phyloP scores from a whole-genome alignment of 2,888 invertebrate species.

The Cosmia pyralina region DNA sequence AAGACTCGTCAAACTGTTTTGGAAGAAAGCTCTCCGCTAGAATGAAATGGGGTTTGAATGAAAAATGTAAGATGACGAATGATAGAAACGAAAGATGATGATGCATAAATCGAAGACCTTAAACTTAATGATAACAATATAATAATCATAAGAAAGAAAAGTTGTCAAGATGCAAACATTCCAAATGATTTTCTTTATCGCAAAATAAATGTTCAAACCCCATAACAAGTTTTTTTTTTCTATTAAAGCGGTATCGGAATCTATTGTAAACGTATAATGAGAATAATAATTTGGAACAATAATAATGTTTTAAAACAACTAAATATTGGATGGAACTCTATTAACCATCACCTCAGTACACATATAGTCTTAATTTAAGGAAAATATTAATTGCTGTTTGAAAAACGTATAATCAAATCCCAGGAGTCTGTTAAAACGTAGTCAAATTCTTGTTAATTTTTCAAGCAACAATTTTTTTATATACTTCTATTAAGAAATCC shows the following conservation, averaged over 20 bases:
- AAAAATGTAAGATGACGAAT: slow-evolving; percentile 78
- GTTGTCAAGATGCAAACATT: slow-evolving; percentile 91
- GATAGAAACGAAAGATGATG: slow-evolving; percentile 77
- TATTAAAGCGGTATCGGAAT: slow-evolving; percentile 79
- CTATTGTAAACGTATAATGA: slow-evolving; percentile 72
- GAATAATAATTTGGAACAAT: slow-evolving; percentile 60
- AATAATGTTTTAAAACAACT: slow-evolving; percentile 62
- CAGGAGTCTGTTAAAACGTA: not conserved
- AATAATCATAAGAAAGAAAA: slow-evolving; percentile 82
- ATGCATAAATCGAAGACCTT: slow-evolving; percentile 81
- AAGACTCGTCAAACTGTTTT: slow-evolving; percentile 63
- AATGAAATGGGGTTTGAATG: slow-evolving; percentile 90
- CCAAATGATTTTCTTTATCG: slow-evolving; percentile 83
- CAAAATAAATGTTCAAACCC: slow-evolving; percentile 89
- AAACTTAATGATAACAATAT: slow-evolving; percentile 76
- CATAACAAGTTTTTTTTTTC: slow-evolving; percentile 83
- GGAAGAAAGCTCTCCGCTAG: slow-evolving; percentile 86
- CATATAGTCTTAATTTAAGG: slow-evolving; percentile 47
- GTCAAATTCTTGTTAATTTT: slow-evolving; percentile 27
- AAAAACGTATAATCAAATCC: slow-evolving; percentile 32
- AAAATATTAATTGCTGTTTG: slow-evolving; percentile 56
- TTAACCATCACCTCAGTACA: slow-evolving; percentile 76
- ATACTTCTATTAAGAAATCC: slow-evolving; percentile 60
- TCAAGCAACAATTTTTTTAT: slow-evolving; percentile 60
- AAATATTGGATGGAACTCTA: slow-evolving; percentile 64